These are phyloP conservation scores for Barbus barbus DNA, from an alignment of 2,113 vertebrate species.

Conservation along the genomic window DNA sequence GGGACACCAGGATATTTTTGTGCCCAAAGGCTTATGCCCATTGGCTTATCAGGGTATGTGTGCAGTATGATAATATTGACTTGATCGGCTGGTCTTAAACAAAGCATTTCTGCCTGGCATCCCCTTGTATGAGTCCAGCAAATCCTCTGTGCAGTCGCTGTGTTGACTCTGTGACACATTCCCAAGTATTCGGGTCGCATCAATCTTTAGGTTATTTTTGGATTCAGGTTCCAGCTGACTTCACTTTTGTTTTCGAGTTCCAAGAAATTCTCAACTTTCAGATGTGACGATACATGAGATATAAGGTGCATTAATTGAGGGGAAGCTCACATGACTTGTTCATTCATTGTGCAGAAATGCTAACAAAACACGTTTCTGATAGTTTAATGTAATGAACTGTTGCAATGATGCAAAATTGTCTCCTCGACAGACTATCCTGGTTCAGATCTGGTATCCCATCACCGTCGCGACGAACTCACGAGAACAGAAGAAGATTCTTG, in stretches of 20 bases:
- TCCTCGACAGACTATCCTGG: conserved; percentile 88
- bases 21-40: too few relatives aligned
- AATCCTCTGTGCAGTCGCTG: not conserved
- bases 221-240: conserved; percentile 52
- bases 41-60: not conserved
- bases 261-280: not conserved
- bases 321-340: not conserved
- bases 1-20: not conserved
- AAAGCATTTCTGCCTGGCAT: conserved; percentile 3
- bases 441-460: conserved; percentile 98
- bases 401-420: not conserved
- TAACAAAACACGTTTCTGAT: not conserved
- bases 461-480: conserved; percentile 98
- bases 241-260: not conserved
- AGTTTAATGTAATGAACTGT: not conserved
- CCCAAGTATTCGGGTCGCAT: not conserved
- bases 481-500: conserved; percentile 98
- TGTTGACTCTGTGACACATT: conserved; percentile 53
- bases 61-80: conserved; percentile 37
- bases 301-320: not conserved
- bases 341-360: too few relatives aligned
- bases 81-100: not conserved
- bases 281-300: not conserved
- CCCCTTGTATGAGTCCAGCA: not conserved
- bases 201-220: conserved; percentile 53